Conservation (phyloP, 2,113 vertebrate genomes). For the Ahaetulla prasina region DNA sequence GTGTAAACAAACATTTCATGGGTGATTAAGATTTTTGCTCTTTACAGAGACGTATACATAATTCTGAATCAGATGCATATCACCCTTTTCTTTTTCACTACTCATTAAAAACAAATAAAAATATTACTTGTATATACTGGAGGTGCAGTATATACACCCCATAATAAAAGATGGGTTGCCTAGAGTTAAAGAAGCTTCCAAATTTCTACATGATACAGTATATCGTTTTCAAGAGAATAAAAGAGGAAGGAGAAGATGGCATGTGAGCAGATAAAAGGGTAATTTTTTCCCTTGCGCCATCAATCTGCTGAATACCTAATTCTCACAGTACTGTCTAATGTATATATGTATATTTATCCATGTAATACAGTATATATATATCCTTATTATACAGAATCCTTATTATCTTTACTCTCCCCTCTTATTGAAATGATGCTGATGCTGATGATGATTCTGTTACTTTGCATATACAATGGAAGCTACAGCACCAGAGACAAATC, state of each 20-base stretch:
- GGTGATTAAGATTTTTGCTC: background rate
- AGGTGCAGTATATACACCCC: background rate
- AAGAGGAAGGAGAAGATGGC: background rate
- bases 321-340: background rate
- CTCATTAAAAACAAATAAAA: background rate
- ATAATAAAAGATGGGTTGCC: background rate
- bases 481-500: background rate
- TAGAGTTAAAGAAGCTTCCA: background rate
- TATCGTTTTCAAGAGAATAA: background rate
- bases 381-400: too few species aligned
- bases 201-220: background rate
- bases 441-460: background rate
- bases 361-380: background rate
- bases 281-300: background rate
- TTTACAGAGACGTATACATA: background rate
- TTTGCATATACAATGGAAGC: background rate
- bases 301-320: background rate
- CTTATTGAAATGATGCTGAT: background rate
- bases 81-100: background rate
- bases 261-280: background rate
- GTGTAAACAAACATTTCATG: background rate
- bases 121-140: background rate
- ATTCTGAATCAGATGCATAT: background rate
- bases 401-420: background rate
- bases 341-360: background rate